These are phyloP conservation scores for Choreutis nemorana DNA, from an alignment of 2,888 invertebrate species.

Conservation along the genomic window DNA sequence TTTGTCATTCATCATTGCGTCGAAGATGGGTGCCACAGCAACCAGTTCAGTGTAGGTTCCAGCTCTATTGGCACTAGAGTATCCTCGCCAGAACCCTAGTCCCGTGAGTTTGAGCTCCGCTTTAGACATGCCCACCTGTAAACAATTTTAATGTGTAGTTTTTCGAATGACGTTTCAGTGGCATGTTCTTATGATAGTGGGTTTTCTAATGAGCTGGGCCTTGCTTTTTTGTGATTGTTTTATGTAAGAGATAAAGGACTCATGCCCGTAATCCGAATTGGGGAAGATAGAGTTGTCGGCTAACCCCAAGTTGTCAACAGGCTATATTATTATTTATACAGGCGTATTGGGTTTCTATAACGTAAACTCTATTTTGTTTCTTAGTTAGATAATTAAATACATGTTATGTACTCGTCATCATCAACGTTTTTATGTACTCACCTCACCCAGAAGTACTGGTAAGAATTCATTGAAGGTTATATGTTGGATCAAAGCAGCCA, in stretches of 20 bases:
- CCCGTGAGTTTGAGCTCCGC: constrained; percentile 68
- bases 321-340: too few relatives aligned
- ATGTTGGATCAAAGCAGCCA: constrained; percentile 83
- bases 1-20: constrained; percentile 77
- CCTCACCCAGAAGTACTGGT: constrained; percentile 79
- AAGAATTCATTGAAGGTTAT: constrained; percentile 86
- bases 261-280: too few relatives aligned
- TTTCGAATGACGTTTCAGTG: too few relatives aligned
- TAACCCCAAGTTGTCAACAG: too few relatives aligned
- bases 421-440: constrained; percentile 25
- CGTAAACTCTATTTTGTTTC: too few relatives aligned
- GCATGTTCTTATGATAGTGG: too few relatives aligned
- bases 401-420: not conserved
- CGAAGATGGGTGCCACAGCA: constrained; percentile 77
- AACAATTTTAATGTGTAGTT: constrained; percentile 7
- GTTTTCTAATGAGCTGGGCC: too few relatives aligned
- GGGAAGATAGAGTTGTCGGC: too few relatives aligned
- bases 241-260: too few relatives aligned
- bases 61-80: constrained; percentile 81
- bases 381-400: not conserved
- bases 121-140: constrained; percentile 68
- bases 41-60: constrained; percentile 80
- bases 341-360: too few relatives aligned
- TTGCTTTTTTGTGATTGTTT: too few relatives aligned
- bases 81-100: constrained; percentile 79